phyloP scores from a whole-genome alignment of 2,113 vertebrate genomes.

The Coturnix japonica region DNA sequence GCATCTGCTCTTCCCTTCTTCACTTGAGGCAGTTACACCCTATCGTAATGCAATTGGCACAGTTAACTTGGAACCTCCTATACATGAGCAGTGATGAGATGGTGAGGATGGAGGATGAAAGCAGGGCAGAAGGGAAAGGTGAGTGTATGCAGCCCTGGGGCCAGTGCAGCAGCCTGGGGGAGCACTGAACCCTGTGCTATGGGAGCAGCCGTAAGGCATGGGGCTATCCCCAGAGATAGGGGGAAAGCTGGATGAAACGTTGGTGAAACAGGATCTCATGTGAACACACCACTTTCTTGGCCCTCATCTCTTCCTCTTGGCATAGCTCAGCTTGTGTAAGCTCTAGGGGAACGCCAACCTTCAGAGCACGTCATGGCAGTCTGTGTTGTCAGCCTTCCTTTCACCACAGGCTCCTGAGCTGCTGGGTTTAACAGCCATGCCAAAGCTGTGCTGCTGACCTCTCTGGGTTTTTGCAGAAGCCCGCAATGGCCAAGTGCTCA shows the following conservation, averaged over 20 bases:
- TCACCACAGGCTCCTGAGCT: neutral
- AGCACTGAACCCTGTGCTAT: neutral
- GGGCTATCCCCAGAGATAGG: neutral
- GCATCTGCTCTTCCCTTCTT: neutral
- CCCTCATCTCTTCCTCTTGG: neutral
- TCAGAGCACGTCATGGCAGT: accelerated
- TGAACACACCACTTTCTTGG: neutral
- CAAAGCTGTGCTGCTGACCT: neutral
- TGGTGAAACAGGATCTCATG: neutral
- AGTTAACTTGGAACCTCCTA: neutral
- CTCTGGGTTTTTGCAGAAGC: conserved; percentile 65
- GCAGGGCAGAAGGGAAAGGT: neutral
- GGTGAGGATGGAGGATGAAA: neutral
- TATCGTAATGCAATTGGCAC: neutral
- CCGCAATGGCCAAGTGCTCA: conserved; percentile 72
- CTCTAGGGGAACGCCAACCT: neutral
- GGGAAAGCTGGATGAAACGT: neutral
- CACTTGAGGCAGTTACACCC: accelerated
- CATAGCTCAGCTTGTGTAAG: neutral
- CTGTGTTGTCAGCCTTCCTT: neutral
- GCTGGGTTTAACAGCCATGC: neutral
- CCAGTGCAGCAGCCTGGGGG: neutral
- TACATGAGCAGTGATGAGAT: neutral
- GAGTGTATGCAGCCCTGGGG: accelerated
- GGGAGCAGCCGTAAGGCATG: neutral